Conservation (phyloP, 2,797 vertebrate genomes). For the Choloepus didactylus region DNA sequence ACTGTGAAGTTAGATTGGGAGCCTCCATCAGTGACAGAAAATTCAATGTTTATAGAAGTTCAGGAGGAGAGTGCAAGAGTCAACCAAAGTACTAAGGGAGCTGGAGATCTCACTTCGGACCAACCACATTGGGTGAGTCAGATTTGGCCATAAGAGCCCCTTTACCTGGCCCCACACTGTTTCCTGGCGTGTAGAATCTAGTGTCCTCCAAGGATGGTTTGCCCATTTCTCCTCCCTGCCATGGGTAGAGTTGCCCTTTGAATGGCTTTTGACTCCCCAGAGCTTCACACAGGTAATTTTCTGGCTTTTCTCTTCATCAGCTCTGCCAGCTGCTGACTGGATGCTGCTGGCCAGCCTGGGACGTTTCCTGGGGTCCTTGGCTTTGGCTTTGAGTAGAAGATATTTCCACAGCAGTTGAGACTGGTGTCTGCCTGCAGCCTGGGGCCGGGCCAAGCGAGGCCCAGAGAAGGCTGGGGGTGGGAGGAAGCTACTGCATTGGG, state of each 20-base stretch:
- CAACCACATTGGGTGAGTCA: conserved; percentile 97
- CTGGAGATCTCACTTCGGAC: conserved; percentile 98
- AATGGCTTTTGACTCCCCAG: conserved; percentile 32
- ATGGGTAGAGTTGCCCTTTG: background rate
- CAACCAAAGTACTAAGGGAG: conserved; percentile 96
- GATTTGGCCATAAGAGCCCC: background rate
- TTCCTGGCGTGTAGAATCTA: background rate
- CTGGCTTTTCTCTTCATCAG: conserved; percentile 16
- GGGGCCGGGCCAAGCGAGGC: conserved; percentile 62
- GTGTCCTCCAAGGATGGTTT: background rate
- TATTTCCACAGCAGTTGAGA: conserved; percentile 67
- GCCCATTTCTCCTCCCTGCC: background rate
- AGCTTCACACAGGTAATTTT: conserved; percentile 53
- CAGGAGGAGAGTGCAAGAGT: conserved; percentile 96
- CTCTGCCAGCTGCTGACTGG: conserved; percentile 71
- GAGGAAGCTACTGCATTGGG: background rate
- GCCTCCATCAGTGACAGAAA: conserved; percentile 65
- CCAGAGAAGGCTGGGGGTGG: background rate
- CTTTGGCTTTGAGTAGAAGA: conserved; percentile 72
- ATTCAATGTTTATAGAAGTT: conserved; percentile 93
- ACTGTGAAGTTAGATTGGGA: background rate
- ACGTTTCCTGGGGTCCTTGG: conserved; percentile 72
- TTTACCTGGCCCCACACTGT: background rate
- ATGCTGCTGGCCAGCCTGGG: conserved; percentile 68
- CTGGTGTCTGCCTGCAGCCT: conserved; percentile 71